Evolutionary conservation across 2,113 vertebrate genomes (phyloP).

Genomic region (Shinisaurus crocodilurus): DNA sequence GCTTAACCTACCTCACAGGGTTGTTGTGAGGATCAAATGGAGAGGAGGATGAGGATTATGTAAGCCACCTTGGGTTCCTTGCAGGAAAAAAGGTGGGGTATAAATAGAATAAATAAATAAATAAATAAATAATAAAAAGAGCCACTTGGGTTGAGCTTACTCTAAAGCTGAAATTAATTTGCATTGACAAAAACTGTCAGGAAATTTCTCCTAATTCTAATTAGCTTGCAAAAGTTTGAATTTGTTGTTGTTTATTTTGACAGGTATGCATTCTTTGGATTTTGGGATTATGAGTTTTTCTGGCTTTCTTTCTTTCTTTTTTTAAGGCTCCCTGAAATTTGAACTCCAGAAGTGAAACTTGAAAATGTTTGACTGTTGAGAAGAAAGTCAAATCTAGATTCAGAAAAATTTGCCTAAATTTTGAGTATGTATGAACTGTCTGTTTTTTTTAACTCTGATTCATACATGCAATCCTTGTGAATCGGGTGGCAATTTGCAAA

Average conservation of each 20-base stretch:
- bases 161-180: neutral
- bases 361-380: neutral
- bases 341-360: neutral
- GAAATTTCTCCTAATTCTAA: neutral
- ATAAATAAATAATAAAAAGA: no score
- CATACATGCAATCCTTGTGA: neutral
- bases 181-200: neutral
- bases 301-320: neutral
- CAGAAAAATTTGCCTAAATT: neutral
- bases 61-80: no score
- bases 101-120: no score
- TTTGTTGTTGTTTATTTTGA: no score
- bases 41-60: no score
- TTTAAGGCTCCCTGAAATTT: neutral
- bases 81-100: no score
- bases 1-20: no score
- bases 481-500: neutral
- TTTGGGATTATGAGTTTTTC: no score
- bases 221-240: neutral
- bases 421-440: neutral
- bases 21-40: no score
- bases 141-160: neutral
- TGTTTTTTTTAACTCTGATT: neutral
- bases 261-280: no score
- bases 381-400: neutral